Conservation (phyloP, 2,113 vertebrate genomes). For the Cyprinodon variegatus region DNA sequence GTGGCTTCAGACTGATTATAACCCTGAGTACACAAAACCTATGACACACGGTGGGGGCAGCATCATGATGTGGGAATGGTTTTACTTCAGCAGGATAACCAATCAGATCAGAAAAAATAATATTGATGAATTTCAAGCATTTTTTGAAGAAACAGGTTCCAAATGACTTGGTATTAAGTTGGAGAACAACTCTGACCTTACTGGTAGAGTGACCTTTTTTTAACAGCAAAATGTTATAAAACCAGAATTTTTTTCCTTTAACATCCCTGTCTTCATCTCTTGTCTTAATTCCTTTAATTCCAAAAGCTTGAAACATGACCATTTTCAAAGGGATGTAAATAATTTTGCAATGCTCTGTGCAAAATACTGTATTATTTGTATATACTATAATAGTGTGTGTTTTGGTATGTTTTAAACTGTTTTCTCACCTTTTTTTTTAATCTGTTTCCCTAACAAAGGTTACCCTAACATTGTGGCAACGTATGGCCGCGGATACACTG, state of each 20-base stretch:
- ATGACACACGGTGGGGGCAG: too few relatives aligned
- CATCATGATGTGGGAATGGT: too few relatives aligned
- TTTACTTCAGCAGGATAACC: too few relatives aligned
- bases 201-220: background rate
- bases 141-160: too few relatives aligned
- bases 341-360: background rate
- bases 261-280: background rate
- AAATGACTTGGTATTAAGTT: too few relatives aligned
- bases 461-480: slow-evolving; percentile 99
- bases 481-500: slow-evolving; percentile 97
- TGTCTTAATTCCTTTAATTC: too few relatives aligned
- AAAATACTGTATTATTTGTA: background rate
- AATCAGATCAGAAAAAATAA: too few relatives aligned
- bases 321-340: background rate
- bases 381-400: slow-evolving; percentile 2
- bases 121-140: too few relatives aligned
- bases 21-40: too few relatives aligned
- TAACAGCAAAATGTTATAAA: background rate
- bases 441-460: slow-evolving; percentile 80
- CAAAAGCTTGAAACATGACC: too few relatives aligned
- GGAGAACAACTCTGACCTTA: too few relatives aligned
- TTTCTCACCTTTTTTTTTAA: slow-evolving; percentile 22
- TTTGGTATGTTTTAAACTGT: background rate
- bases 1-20: too few relatives aligned
- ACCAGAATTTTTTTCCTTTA: background rate